phyloP scores from a whole-genome alignment of 1,140 invertebrate species.

The Aethina tumida region DNA sequence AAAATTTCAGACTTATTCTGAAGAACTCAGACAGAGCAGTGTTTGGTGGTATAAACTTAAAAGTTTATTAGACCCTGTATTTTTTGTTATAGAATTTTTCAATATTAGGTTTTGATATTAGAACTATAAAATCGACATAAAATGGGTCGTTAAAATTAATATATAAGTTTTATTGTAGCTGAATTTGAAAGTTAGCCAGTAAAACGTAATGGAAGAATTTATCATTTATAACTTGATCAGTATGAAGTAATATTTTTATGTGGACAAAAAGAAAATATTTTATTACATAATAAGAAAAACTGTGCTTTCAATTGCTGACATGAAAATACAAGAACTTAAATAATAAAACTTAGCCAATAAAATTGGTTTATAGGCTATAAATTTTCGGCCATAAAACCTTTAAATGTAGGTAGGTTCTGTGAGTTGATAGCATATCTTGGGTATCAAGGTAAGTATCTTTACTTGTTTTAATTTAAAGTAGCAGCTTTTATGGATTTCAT shows the following conservation, averaged over 20 bases:
- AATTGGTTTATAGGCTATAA: slow-evolving; percentile 33
- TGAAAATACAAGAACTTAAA: slow-evolving; percentile 34
- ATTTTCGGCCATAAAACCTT: slow-evolving; percentile 29
- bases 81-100: slow-evolving; percentile 1
- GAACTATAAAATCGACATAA: slow-evolving; percentile 7
- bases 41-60: not conserved
- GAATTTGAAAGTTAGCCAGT: slow-evolving; percentile 10
- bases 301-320: slow-evolving; percentile 32
- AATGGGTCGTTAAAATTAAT: slow-evolving; percentile 10
- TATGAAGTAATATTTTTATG: slow-evolving; percentile 14
- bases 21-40: not conserved
- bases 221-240: slow-evolving; percentile 15
- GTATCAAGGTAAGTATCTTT: slow-evolving; percentile 20
- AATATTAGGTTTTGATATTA: slow-evolving; percentile 5
- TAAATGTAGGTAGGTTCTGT: slow-evolving; percentile 21
- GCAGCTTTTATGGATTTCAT: slow-evolving; percentile 15
- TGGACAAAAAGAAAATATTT: slow-evolving; percentile 10
- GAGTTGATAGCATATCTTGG: slow-evolving; percentile 23
- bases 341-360: slow-evolving; percentile 33
- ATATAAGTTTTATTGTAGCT: slow-evolving; percentile 7
- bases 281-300: slow-evolving; percentile 33
- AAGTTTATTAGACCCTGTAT: not conserved
- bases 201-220: slow-evolving; percentile 12
- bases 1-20: not conserved
- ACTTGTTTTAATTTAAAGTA: slow-evolving; percentile 20